Conservation (phyloP, 2,797 vertebrate species). For the Erethizon dorsatum region DNA sequence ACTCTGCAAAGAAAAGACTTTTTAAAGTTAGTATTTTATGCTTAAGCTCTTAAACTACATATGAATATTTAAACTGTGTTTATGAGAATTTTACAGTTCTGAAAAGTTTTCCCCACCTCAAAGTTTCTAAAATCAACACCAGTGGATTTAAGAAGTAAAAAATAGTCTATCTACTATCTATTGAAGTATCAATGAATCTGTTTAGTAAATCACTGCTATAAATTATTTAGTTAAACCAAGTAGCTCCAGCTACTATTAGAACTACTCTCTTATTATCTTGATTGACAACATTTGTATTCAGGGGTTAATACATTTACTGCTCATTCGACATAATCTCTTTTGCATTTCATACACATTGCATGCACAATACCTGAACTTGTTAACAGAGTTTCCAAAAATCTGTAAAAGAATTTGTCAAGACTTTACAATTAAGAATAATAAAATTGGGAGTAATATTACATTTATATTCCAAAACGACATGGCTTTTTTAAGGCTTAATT, state of each 20-base stretch:
- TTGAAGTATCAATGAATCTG: background rate
- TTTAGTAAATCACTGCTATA: background rate
- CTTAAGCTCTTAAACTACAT: conserved; percentile 43
- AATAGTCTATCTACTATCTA: background rate
- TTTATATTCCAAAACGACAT: conserved; percentile 41
- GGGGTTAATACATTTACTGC: background rate
- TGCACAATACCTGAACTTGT: background rate
- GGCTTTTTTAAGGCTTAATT: conserved; percentile 34
- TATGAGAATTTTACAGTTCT: conserved; percentile 53
- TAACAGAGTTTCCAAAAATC: conserved; percentile 9
- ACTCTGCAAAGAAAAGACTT: conserved; percentile 26
- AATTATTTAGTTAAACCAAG: background rate
- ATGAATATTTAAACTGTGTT: conserved; percentile 20
- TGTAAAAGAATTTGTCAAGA: conserved; percentile 29
- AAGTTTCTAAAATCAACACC: conserved; percentile 30
- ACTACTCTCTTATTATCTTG: background rate
- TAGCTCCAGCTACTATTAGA: background rate
- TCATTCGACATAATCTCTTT: background rate
- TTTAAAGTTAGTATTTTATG: background rate
- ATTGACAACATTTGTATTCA: background rate
- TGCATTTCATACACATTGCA: background rate
- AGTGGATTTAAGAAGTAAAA: background rate
- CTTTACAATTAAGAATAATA: background rate
- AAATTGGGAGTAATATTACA: background rate
- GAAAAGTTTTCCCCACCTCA: background rate